Conservation (phyloP, 1,140 invertebrate genomes). For the Pygmarrhopalites habei region DNA sequence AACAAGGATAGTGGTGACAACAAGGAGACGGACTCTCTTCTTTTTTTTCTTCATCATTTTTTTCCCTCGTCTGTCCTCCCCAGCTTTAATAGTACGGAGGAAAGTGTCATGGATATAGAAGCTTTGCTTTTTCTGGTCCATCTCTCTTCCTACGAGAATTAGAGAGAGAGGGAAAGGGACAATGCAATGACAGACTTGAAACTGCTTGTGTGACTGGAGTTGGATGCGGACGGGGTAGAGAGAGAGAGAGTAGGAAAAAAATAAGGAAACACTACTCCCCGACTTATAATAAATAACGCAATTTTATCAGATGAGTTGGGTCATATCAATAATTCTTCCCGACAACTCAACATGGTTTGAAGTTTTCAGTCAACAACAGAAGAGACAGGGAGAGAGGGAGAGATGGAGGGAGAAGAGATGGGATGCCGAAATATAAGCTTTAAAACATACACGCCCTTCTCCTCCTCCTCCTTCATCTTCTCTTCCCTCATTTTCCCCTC, state of each 20-base stretch:
- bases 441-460: neutral
- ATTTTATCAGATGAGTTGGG: conserved; percentile 21
- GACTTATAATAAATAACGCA: conserved; percentile 18
- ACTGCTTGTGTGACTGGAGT: neutral
- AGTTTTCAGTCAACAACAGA: too few relatives aligned
- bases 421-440: conserved; percentile 10
- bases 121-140: too few relatives aligned
- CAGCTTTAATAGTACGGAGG: too few relatives aligned
- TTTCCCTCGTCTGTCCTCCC: too few relatives aligned
- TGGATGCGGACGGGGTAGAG: neutral
- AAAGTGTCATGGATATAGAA: too few relatives aligned
- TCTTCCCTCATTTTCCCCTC: too few relatives aligned
- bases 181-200: neutral
- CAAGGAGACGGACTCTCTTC: conserved; percentile 1
- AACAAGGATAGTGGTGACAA: conserved; percentile 10
- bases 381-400: too few relatives aligned
- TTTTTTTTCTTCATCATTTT: neutral
- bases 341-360: conserved; percentile 24
- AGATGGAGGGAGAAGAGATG: conserved; percentile 7
- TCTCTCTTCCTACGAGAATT: too few relatives aligned
- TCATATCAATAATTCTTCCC: conserved; percentile 20
- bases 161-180: neutral
- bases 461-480: neutral
- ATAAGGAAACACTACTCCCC: conserved; percentile 12
- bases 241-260: conserved; percentile 1